phyloP scores from a whole-genome alignment of 35 echinoderm and acorn worm genomes.

The Apostichopus californicus region DNA sequence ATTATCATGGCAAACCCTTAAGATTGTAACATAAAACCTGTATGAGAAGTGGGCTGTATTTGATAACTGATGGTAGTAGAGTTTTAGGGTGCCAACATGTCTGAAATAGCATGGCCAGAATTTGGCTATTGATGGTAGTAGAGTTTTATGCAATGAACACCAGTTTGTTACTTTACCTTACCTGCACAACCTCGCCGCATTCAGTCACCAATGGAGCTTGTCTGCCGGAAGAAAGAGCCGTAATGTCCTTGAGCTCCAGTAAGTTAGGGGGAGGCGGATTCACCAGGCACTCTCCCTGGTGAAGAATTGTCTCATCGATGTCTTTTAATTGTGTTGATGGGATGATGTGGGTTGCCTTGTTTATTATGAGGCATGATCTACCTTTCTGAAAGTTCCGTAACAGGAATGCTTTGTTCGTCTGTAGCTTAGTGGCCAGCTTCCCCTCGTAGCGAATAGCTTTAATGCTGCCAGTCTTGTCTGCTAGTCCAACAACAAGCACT shows the following conservation, averaged over 20 bases:
- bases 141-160: no score
- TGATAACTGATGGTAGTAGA: no score
- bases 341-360: slow-evolving; percentile 6
- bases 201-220: neutral
- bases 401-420: neutral
- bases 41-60: no score
- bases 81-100: no score
- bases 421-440: neutral
- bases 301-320: neutral
- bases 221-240: neutral
- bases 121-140: no score
- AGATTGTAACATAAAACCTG: no score
- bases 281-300: neutral
- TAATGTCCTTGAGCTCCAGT: slow-evolving; percentile 1
- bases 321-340: neutral
- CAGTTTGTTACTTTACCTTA: neutral
- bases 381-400: slow-evolving; percentile 8
- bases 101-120: no score
- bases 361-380: neutral
- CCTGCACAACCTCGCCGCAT: neutral
- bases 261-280: neutral
- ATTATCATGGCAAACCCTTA: no score
- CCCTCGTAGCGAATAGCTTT: neutral
- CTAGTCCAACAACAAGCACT: neutral
- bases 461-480: slow-evolving; percentile 1